Evolutionary conservation across 2,797 vertebrate genomes (phyloP), one percentile per base, ranked within the genome.

Genomic region (Menidia menidia): DNA sequence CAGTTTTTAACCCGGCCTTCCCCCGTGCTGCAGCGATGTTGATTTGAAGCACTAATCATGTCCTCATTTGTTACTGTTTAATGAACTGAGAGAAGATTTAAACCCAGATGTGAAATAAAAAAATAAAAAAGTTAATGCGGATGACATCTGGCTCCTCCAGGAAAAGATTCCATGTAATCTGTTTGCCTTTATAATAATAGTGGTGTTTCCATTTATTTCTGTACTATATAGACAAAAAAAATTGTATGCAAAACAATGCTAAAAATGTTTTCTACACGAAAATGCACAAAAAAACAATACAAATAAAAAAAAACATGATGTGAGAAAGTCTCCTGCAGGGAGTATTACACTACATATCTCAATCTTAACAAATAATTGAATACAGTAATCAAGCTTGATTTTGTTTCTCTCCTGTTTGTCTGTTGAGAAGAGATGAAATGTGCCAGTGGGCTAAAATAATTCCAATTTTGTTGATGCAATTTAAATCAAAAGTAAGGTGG

Each of bases 351-450:
- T 78, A 63, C 72, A 77, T 57, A 83, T 84, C 77, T 78, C 54
- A 60, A 44, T 78, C 64, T 81, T 71, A 78, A 71, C 25, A 71
- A 67, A 71, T 73, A 82, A 81, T 87, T 85, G 81, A 71, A 76
- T 68, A 67, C 60, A 60, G 60, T 70, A 71, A 75, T 81, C 44
- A 82, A 72, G 77, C 75, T 60, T 69, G 42, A 75, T 65, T 72
- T 25, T 25, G 3, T 32, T 71, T 63, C 70, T 1, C 35, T 3
- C 14, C 39, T 45, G 16, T 68, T 3, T 58, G 19, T 60, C 39
- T 58, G 18, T n/a, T 64, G 18, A 61, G 54, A 60, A 79, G 64
- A 52, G 16, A 79, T 83, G 14, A 81, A 85, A 82, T 68, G 54
- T 76, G 64, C 64, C 60, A 64, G 10, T 48, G 64, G 78, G 42